Conservation (phyloP, 2,888 invertebrate genomes). For the Xanthia icteritia region DNA sequence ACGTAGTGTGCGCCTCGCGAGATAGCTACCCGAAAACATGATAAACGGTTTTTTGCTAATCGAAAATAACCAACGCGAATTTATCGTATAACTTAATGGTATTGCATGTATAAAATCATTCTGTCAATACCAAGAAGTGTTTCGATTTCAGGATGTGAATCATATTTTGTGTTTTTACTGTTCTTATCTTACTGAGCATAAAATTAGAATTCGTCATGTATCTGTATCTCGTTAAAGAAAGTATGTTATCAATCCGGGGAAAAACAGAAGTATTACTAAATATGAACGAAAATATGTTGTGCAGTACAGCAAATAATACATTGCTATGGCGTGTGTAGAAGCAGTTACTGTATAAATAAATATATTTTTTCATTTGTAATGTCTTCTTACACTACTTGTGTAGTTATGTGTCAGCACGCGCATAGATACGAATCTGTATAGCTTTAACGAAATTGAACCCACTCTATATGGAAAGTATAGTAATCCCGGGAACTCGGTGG, state of each 20-base stretch:
- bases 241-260: not conserved
- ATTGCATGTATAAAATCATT: constrained; percentile 24
- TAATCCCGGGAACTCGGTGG: constrained; percentile 83
- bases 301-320: constrained; percentile 32
- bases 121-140: not conserved
- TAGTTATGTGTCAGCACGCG: constrained; percentile 71
- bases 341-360: constrained; percentile 50
- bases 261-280: constrained; percentile 6
- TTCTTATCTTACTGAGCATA: not conserved
- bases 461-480: constrained; percentile 84
- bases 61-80: constrained; percentile 37
- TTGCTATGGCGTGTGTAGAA: constrained; percentile 21
- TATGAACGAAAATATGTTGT: constrained; percentile 8
- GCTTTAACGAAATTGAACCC: constrained; percentile 84
- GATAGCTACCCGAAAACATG: constrained; percentile 69
- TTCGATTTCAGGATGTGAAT: constrained; percentile 5
- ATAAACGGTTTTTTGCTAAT: constrained; percentile 69
- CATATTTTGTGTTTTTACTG: constrained; percentile 6
- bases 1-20: constrained; percentile 63
- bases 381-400: constrained; percentile 65
- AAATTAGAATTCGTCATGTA: not conserved
- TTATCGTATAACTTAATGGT: constrained; percentile 26
- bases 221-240: constrained; percentile 19
- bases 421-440: constrained; percentile 82
- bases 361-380: constrained; percentile 65